Evolutionary conservation across 1,140 invertebrate species (phyloP), one percentile per base, ranked within the genome.

Genomic region (Chironomus striatipennis): DNA sequence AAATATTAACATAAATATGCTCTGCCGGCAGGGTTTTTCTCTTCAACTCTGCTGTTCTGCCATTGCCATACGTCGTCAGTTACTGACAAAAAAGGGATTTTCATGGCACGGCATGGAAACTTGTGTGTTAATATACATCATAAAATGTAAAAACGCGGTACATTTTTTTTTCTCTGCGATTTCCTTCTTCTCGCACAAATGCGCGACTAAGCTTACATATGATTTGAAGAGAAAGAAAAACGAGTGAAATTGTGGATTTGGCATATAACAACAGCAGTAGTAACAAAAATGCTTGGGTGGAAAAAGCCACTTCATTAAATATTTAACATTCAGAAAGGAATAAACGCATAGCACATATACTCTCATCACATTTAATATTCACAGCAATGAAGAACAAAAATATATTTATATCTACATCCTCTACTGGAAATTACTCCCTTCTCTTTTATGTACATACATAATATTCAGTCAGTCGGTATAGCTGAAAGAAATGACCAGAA

Each of bases 161-260:
- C 5, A 2, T 34, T 34, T 34, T 34, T 34, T 34, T 34, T 34
- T 34, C 5, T 34, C 24, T 34, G 24, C 24, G 24, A 34, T 34
- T 34, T 34, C 5, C 24, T 34, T 34, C 24, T 34, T 34, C 5
- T 34, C 2, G 1, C 24, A 34, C 12, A 57, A n/a, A 57, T n/a
- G 47, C 47, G 47, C 12, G 47, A 57, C 12, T 57, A n/a, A n/a
- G 12, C 12, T 12, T 15, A 47, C 43, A 8, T 15, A 47, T 47
- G 47, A 57, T 12, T 57, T 57, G 47, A n/a, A 57, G 12, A 15
- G 7, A 47, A 57, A 15, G 5, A 34, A 34, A 57, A 57, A 57
- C 12, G 47, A 57, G 47, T 57, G 47, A 57, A 57, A 57, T 57
- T 57, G 47, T 57, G 47, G 47, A 57, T 57, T 57, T 57, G 47